These are phyloP conservation scores for Falco peregrinus DNA, from an alignment of 2,797 vertebrate genomes.

Conservation along the genomic window DNA sequence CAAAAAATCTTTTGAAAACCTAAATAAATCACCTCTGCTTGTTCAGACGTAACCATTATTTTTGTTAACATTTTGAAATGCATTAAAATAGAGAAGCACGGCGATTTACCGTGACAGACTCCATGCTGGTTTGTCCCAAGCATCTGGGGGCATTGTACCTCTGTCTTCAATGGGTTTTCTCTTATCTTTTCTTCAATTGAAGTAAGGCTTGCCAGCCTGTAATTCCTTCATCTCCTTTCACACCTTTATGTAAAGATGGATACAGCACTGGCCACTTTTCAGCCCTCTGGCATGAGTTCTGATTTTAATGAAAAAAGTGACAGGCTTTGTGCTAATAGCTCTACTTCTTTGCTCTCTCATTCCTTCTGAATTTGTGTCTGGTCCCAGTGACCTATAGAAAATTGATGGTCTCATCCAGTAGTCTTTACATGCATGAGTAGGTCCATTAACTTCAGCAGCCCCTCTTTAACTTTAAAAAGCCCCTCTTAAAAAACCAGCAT, in stretches of 20 bases:
- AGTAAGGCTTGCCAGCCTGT: conserved; percentile 3
- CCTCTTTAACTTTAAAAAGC: conserved; percentile 18
- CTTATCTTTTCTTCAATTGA: conserved; percentile 48
- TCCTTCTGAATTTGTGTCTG: conserved; percentile 47
- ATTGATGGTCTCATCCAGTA: conserved; percentile 45
- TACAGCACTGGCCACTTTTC: conserved; percentile 29
- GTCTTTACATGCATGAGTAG: not conserved
- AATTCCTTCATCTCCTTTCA: conserved; percentile 41
- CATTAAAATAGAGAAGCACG: not conserved
- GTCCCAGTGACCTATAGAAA: conserved; percentile 47
- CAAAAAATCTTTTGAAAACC: conserved; percentile 48
- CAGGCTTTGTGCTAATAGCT: conserved; percentile 62
- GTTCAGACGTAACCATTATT: not conserved
- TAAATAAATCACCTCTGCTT: conserved; percentile 39
- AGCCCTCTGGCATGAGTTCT: conserved; percentile 32
- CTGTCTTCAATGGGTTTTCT: conserved; percentile 29
- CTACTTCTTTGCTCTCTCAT: conserved; percentile 23
- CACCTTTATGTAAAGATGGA: conserved; percentile 48
- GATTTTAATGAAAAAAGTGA: conserved; percentile 60
- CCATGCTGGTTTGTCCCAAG: conserved; percentile 37
- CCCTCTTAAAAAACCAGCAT: not conserved
- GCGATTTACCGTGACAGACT: not conserved
- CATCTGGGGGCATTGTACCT: conserved; percentile 16
- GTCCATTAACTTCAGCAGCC: conserved; percentile 39
- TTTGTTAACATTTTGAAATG: conserved; percentile 46